A percentile compares a stretch with the other conserved stretches of the same genome.
Conservation (phyloP, 2,888 invertebrate species). For the Eristalinus aeneus region DNA sequence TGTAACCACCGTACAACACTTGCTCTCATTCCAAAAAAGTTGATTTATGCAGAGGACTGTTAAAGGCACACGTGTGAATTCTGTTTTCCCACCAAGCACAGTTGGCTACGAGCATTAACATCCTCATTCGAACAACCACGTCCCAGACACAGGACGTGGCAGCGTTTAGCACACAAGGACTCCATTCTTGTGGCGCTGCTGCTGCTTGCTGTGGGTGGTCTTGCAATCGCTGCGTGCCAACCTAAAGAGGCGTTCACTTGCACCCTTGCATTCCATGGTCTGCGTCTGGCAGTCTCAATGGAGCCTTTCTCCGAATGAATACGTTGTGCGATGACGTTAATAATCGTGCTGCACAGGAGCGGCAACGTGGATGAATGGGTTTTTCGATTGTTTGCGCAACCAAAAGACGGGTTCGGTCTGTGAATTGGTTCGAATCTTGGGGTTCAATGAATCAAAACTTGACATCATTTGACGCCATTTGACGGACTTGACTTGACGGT, state of each 20-base stretch:
- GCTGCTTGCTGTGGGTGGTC: not conserved
- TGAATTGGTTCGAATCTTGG: not conserved
- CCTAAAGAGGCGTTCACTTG: not conserved
- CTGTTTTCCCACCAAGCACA: conserved; percentile 37
- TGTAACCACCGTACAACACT: conserved; percentile 9
- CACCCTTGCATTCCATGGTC: not conserved
- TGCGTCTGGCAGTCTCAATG: not conserved
- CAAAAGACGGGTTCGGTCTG: not conserved
- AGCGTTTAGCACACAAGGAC: not conserved
- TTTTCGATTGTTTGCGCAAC: not conserved
- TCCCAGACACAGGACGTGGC: not conserved
- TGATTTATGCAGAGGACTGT: conserved; percentile 59
- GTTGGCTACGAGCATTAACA: conserved; percentile 38
- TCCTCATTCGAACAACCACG: conserved; percentile 36
- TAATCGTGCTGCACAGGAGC: not conserved
- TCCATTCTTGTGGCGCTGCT: not conserved
- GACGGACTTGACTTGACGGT: too few relatives aligned
- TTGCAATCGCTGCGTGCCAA: not conserved
- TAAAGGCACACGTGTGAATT: conserved; percentile 47
- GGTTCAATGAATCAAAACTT: conserved; percentile 7
- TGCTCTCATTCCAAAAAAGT: conserved; percentile 19
- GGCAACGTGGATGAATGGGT: not conserved
- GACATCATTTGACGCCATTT: too few relatives aligned
- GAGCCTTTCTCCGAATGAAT: conserved; percentile 2
- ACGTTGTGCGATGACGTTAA: conserved; percentile 21